Evolutionary conservation across 2,113 vertebrate genomes (phyloP), one percentile per base, ranked within the genome.

Genomic region (Carassius gibelio): DNA sequence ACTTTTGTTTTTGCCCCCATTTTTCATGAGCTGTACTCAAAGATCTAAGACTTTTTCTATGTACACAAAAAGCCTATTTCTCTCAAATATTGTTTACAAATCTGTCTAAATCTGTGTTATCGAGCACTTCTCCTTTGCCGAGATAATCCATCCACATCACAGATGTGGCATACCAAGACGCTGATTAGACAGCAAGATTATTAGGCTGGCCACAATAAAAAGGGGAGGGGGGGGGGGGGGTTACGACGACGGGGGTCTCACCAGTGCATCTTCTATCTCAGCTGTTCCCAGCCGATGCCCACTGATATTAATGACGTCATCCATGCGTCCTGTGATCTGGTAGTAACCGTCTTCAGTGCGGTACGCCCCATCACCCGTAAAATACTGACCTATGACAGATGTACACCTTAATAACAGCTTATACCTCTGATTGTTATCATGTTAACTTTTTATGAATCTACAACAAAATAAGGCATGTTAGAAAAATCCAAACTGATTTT

Each of bases 261-360:
- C 97, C 94, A 99, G 92, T 0, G 95, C 96, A n/a, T 98, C 96
- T 90, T 99, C 97, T 1, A 98, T 95, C 92, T 99, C 97, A 0
- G 97, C 97, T 0, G 97, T 98, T 0, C 97, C 97, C 0, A 99
- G 93, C 2, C 97, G 94, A 83, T 99, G 97, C 0, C 97, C 97
- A 0, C 97, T 97, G 87, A 98, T 94, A 80, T 99, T 98, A 86
- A 98, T 97, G 88, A 99, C 94, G 0, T 99, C 97, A 11, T 98
- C 97, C 94, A 97, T 96, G 17, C 97, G 94, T 1, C 97, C 97
- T 0, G 96, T 98, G 82, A 99, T 97, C 94, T 97, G 96, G 89
- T 98, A 99, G 89, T 95, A 96, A 3, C 97, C 97, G 0, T 95
- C 88, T 72, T 93, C 74, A 0, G 94, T 95, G 42, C 97, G 94